Evolutionary conservation across 2,888 invertebrate genomes (phyloP).

Genomic region (Ochlodes sylvanus): DNA sequence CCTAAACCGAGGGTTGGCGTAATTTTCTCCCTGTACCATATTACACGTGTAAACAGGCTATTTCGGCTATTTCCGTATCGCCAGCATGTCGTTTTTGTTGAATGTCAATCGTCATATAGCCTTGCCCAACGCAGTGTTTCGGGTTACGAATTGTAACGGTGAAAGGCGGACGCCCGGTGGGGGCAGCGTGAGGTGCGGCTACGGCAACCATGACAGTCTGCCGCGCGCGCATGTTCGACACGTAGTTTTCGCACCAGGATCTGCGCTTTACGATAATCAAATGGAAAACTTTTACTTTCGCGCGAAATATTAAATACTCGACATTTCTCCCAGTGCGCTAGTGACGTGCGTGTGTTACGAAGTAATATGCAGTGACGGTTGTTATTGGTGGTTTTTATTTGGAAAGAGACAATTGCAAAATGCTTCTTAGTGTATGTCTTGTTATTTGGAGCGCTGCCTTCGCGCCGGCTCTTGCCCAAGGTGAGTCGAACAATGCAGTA

Average conservation of each 20-base stretch:
- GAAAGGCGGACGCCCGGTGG: slow-evolving; percentile 76
- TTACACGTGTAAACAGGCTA: slow-evolving; percentile 52
- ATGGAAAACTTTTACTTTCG: slow-evolving; percentile 68
- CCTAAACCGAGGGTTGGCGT: slow-evolving; percentile 11
- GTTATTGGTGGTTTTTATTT: slow-evolving; percentile 46
- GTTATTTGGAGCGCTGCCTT: slow-evolving; percentile 77
- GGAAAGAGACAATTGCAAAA: slow-evolving; percentile 65
- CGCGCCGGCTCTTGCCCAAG: slow-evolving; percentile 73
- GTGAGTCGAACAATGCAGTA: slow-evolving; percentile 75
- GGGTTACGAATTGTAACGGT: slow-evolving; percentile 70
- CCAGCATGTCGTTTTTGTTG: slow-evolving; percentile 72
- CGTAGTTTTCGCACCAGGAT: slow-evolving; percentile 45
- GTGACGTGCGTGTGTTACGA: slow-evolving; percentile 47
- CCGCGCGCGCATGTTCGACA: slow-evolving; percentile 52
- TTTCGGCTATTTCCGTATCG: slow-evolving; percentile 76
- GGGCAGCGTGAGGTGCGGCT: slow-evolving; percentile 52
- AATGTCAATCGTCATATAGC: slow-evolving; percentile 82
- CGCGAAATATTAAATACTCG: slow-evolving; percentile 56
- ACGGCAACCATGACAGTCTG: slow-evolving; percentile 61
- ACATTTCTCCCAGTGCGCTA: slow-evolving; percentile 41
- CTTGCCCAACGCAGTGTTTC: slow-evolving; percentile 78
- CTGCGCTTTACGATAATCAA: slow-evolving; percentile 47
- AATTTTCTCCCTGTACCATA: slow-evolving; percentile 30
- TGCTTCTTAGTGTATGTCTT: slow-evolving; percentile 72
- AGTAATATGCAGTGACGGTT: slow-evolving; percentile 65